phyloP scores from a whole-genome alignment of 2,113 vertebrate genomes.

The Planiliza haematocheilus region DNA sequence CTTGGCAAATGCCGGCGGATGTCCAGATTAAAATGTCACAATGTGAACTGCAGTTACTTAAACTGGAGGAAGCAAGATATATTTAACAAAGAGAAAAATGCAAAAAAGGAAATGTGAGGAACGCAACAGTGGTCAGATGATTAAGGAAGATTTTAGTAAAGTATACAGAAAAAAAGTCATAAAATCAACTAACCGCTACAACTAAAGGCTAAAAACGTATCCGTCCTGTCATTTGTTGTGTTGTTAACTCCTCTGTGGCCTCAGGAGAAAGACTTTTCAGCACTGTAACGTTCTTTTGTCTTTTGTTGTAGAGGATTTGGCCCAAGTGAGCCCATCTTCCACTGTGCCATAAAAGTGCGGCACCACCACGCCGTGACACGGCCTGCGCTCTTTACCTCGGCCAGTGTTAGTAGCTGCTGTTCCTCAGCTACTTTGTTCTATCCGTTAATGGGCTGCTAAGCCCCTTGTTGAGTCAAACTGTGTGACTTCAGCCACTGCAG shows the following conservation, averaged over 20 bases:
- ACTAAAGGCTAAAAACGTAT: no score
- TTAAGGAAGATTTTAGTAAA: background rate
- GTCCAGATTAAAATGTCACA: slow-evolving; percentile 66
- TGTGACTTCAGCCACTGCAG: slow-evolving; percentile 72
- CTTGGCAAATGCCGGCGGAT: slow-evolving; percentile 60
- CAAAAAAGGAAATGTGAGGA: slow-evolving; percentile 20
- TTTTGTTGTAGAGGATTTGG: background rate
- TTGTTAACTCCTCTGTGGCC: background rate
- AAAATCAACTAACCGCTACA: background rate
- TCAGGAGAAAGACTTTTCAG: no score
- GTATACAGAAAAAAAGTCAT: background rate
- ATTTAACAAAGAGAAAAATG: slow-evolving; percentile 30
- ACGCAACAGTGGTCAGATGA: background rate
- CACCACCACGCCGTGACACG: slow-evolving; percentile 36
- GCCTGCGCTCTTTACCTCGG: slow-evolving; percentile 22
- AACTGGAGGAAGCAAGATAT: slow-evolving; percentile 48
- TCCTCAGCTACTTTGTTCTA: slow-evolving; percentile 67
- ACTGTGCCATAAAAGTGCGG: slow-evolving; percentile 3
- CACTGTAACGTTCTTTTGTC: slow-evolving; percentile 33
- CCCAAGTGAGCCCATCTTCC: slow-evolving; percentile 33
- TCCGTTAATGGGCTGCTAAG: slow-evolving; percentile 76
- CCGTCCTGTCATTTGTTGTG: background rate
- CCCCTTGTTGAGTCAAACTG: slow-evolving; percentile 58
- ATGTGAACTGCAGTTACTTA: slow-evolving; percentile 45
- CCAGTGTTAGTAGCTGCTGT: slow-evolving; percentile 46